A percentile compares a stretch with the other conserved stretches of the same genome.
These are phyloP conservation scores for Notodonta ziczac DNA, from an alignment of 2,888 invertebrate species.

Conservation along the genomic window DNA sequence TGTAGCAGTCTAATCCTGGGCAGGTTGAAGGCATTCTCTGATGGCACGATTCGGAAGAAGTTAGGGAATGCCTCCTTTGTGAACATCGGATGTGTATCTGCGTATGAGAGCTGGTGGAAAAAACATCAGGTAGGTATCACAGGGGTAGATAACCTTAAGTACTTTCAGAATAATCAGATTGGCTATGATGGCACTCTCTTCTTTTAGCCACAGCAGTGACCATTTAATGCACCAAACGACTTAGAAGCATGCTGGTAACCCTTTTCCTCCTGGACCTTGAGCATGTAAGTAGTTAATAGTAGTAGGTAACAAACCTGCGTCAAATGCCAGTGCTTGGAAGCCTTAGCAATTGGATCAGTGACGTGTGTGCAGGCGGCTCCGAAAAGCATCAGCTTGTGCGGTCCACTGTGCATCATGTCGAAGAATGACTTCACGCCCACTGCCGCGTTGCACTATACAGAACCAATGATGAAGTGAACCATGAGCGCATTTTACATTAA, in stretches of 20 bases:
- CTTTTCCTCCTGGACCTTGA: too few relatives aligned
- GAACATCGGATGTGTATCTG: constrained; percentile 99
- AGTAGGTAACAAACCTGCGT: constrained; percentile 88
- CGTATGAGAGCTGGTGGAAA: constrained; percentile 93
- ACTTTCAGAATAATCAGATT: too few relatives aligned
- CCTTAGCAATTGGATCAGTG: constrained; percentile 98
- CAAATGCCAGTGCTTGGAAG: constrained; percentile 98
- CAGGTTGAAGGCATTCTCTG: constrained; percentile 97
- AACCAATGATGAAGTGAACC: too few relatives aligned
- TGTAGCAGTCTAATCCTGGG: constrained; percentile 94
- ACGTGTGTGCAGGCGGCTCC: constrained; percentile 98
- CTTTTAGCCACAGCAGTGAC: too few relatives aligned
- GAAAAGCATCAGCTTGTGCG: constrained; percentile 97
- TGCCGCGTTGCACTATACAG: constrained; percentile 93
- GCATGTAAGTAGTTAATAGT: too few relatives aligned
- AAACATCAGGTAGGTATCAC: neutral
- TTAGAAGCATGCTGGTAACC: neutral
- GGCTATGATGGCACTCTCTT: too few relatives aligned
- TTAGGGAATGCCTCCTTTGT: constrained; percentile 97
- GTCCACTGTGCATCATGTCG: constrained; percentile 97
- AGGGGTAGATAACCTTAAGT: too few relatives aligned
- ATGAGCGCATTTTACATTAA: too few relatives aligned
- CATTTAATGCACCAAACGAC: too few relatives aligned
- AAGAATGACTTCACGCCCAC: constrained; percentile 98
- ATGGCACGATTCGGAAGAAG: constrained; percentile 98